Percentiles rank a stretch among this genome's conserved stretches.
Conservation (phyloP, 2,888 invertebrate genomes). For the Dicranocentrus wangi region DNA sequence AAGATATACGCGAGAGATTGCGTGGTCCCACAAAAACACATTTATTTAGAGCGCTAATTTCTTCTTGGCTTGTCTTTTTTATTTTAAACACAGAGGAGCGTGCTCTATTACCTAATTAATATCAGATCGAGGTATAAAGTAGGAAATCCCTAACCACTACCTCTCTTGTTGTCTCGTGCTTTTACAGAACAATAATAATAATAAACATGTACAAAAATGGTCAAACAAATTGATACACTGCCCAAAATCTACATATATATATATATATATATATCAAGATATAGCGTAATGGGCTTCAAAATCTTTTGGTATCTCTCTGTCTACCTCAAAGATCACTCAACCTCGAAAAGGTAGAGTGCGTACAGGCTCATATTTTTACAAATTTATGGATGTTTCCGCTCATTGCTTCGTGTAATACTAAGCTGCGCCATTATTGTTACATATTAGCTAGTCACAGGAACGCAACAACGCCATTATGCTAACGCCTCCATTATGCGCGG, state of each 20-base stretch:
- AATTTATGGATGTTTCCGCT: constrained; percentile 62
- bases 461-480: background rate
- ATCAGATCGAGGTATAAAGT: constrained; percentile 7
- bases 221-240: constrained; percentile 54
- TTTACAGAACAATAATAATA: background rate
- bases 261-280: background rate
- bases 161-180: constrained; percentile 19
- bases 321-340: constrained; percentile 64
- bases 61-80: constrained; percentile 29
- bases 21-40: too few species aligned
- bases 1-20: background rate
- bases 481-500: background rate
- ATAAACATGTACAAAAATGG: constrained; percentile 43
- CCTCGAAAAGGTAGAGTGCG: constrained; percentile 40
- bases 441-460: constrained; percentile 34
- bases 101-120: constrained; percentile 64
- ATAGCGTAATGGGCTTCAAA: background rate
- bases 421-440: constrained; percentile 37
- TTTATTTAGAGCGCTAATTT: constrained; percentile 24
- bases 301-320: constrained; percentile 14
- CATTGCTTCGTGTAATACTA: constrained; percentile 48
- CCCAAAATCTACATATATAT: background rate
- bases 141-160: constrained; percentile 44
- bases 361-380: constrained; percentile 6
- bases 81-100: background rate